Evolutionary conservation across 2,888 invertebrate genomes (phyloP).

Genomic region (Polyploca ridens): DNA sequence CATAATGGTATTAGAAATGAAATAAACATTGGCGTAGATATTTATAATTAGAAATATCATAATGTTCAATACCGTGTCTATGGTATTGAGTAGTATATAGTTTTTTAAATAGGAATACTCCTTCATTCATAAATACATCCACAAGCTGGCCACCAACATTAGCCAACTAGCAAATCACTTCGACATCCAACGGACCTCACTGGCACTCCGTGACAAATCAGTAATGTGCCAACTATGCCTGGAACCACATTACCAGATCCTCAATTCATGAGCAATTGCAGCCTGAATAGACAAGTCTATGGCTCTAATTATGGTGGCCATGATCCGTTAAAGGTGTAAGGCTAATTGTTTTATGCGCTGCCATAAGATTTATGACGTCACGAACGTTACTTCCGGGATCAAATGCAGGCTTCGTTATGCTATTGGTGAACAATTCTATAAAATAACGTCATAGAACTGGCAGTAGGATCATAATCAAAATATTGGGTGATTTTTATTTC

Average conservation of each 20-base stretch:
- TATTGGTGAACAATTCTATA: constrained; percentile 16
- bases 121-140: not conserved
- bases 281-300: constrained; percentile 23
- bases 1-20: too few relatives aligned
- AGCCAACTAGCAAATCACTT: constrained; percentile 34
- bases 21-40: too few relatives aligned
- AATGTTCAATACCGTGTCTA: too few relatives aligned
- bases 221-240: constrained; percentile 56
- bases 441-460: constrained; percentile 11
- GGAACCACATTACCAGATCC: constrained; percentile 44
- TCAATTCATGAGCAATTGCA: constrained; percentile 23
- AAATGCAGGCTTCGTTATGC: constrained; percentile 21
- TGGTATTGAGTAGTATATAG: too few relatives aligned
- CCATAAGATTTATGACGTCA: constrained; percentile 68
- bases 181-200: constrained; percentile 49
- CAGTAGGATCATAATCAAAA: not conserved
- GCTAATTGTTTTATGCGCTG: constrained; percentile 68
- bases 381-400: constrained; percentile 52
- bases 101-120: too few relatives aligned
- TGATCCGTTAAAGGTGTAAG: constrained; percentile 59
- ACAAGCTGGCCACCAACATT: not conserved
- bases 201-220: constrained; percentile 64
- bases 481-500: too few relatives aligned
- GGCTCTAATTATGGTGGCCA: constrained; percentile 39
- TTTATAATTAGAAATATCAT: too few relatives aligned